These are phyloP conservation scores for Menidia menidia DNA, from an alignment of 2,797 vertebrate genomes.

Conservation along the genomic window DNA sequence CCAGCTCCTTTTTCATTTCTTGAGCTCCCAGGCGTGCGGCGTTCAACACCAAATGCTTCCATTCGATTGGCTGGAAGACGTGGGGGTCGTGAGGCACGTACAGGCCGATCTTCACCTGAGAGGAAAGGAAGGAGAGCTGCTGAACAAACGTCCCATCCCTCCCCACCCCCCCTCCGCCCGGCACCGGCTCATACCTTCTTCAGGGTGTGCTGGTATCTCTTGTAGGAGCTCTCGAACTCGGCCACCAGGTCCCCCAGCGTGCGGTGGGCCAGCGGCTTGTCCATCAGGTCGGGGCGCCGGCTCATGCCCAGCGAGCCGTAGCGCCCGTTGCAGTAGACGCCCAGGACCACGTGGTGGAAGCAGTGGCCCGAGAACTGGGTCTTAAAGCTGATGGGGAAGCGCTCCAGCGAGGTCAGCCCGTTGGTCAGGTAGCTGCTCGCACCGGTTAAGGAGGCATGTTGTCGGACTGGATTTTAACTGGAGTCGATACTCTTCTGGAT, in stretches of 20 bases:
- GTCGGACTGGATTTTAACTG: neutral
- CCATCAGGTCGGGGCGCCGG: conserved; percentile 94
- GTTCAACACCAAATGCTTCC: conserved; percentile 94
- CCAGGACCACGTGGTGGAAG: conserved; percentile 96
- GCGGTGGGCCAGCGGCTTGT: conserved; percentile 91
- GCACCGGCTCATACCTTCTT: conserved; percentile 82
- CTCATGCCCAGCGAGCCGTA: conserved; percentile 96
- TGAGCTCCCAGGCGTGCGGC: conserved; percentile 87
- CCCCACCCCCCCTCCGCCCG: too few relatives aligned
- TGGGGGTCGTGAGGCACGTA: conserved; percentile 95
- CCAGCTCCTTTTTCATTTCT: conserved; percentile 93
- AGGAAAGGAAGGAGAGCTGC: neutral
- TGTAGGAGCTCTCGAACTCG: conserved; percentile 96
- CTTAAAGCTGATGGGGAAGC: conserved; percentile 99
- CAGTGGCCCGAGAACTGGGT: conserved; percentile 96
- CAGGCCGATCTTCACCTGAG: conserved; percentile 91
- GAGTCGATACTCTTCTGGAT: too few relatives aligned
- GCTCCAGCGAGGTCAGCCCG: conserved; percentile 91
- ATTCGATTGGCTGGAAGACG: conserved; percentile 95
- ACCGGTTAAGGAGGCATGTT: conserved; percentile 28
- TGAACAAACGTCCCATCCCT: neutral
- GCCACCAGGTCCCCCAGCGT: conserved; percentile 95
- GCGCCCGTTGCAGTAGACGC: conserved; percentile 92
- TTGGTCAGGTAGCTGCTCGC: conserved; percentile 93
- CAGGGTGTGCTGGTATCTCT: conserved; percentile 93